Evolutionary conservation across 2,797 vertebrate species (phyloP).

Genomic region (Varecia variegata): DNA sequence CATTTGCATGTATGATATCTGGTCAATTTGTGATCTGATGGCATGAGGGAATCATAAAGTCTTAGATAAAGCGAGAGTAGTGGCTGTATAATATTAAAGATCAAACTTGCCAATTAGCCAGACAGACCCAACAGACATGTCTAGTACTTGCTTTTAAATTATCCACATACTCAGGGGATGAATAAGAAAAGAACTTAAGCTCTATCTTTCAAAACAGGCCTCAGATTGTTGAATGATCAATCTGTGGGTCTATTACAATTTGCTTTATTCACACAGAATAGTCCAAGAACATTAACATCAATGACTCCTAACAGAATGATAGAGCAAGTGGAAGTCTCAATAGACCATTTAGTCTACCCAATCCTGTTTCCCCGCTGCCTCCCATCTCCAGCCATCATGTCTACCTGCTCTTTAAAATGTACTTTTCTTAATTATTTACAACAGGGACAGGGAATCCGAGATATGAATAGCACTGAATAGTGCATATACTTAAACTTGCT

Average conservation of each 20-base stretch:
- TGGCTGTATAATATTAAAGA: slow-evolving; percentile 46
- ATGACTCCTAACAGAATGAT: slow-evolving; percentile 46
- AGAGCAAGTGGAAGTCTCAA: slow-evolving; percentile 3
- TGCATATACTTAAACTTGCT: not conserved
- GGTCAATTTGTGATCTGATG: slow-evolving; percentile 14
- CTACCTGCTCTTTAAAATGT: slow-evolving; percentile 21
- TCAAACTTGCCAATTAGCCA: slow-evolving; percentile 51
- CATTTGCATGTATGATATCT: not conserved
- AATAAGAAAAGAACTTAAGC: slow-evolving; percentile 57
- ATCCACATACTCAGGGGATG: slow-evolving; percentile 21
- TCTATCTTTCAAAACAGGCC: slow-evolving; percentile 49
- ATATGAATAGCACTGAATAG: not conserved
- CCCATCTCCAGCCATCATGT: not conserved
- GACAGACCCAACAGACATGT: slow-evolving; percentile 36
- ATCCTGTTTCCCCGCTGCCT: not conserved
- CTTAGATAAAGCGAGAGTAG: slow-evolving; percentile 7
- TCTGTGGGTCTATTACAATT: slow-evolving; percentile 44
- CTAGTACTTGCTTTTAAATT: slow-evolving; percentile 49
- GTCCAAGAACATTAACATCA: slow-evolving; percentile 51
- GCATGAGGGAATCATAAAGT: not conserved
- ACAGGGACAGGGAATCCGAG: not conserved
- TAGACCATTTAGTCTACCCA: slow-evolving; percentile 5
- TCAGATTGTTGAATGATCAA: slow-evolving; percentile 54
- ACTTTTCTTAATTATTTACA: slow-evolving; percentile 40
- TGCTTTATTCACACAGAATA: slow-evolving; percentile 51